Percentiles rank a stretch among this genome's conserved stretches.
These are phyloP conservation scores for Patella caerulea DNA, from an alignment of 2,888 invertebrate species.

Conservation along the genomic window DNA sequence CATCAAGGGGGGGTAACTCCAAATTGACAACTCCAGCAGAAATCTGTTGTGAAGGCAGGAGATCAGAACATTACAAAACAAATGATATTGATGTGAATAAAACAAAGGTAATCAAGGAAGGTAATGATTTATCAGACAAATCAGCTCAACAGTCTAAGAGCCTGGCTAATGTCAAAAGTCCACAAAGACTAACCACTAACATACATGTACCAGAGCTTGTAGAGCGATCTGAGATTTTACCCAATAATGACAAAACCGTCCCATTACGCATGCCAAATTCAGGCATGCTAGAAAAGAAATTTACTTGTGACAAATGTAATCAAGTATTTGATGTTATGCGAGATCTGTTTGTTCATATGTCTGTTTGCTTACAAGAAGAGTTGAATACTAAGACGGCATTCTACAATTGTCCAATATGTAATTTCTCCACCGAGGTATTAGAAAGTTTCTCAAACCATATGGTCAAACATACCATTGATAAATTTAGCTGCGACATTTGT, in stretches of 20 bases:
- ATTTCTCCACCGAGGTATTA: slow-evolving; percentile 34
- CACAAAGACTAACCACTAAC: neutral
- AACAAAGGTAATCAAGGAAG: neutral
- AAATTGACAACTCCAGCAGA: neutral
- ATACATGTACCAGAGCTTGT: neutral
- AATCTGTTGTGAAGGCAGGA: neutral
- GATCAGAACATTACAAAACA: neutral
- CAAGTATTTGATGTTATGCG: neutral
- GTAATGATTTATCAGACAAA: neutral
- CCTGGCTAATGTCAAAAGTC: neutral
- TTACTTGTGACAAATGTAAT: neutral
- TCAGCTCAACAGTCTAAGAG: neutral
- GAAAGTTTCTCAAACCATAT: slow-evolving; percentile 38
- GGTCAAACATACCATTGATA: slow-evolving; percentile 35
- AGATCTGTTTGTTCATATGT: slow-evolving; percentile 1
- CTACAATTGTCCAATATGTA: slow-evolving; percentile 36
- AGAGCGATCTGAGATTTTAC: neutral
- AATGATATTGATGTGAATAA: neutral
- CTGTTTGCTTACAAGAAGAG: neutral
- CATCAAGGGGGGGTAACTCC: neutral
- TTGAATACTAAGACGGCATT: slow-evolving; percentile 10
- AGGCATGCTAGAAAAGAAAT: neutral
- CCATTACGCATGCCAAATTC: too few relatives aligned
- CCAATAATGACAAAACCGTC: too few relatives aligned
- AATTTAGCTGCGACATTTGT: slow-evolving; percentile 40